Base-by-base conservation (phyloP, 2,888 invertebrate species). In the Serripes groenlandicus region DNA sequence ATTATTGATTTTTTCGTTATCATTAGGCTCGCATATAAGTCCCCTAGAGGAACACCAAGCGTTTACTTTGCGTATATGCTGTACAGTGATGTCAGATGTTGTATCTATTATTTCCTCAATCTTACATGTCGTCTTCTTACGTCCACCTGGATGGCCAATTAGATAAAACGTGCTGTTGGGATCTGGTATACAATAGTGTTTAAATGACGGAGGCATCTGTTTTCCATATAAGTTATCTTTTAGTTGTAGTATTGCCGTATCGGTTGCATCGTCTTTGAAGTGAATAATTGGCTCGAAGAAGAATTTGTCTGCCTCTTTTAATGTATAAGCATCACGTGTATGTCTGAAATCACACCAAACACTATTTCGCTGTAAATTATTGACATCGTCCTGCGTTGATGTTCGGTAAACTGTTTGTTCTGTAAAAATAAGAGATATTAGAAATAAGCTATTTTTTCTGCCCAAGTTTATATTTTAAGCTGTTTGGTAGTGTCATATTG, bases 161-260 rank as follows among this genome's bases (percentile, higher is more conserved):
- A 86, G 70, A 60, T 66, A 58, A 35, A 86, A 81, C 21, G n/a
- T 26, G 21, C 56, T n/a, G 18, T 76, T 49, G 18, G 42, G 52
- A 23, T 21, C 52, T 11, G 80, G 66, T 21, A 66, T 18, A 21
- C 66, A 64, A 72, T 81, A 86, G 7, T 26, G 26, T 35, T 28
- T 75, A 4, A 86, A 62, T 32, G 86, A 32, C 7, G 32, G 49
- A n/a, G n/a, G n/a, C n/a, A n/a, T n/a, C n/a, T n/a, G n/a, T n/a
- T n/a, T n/a, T 11, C 42, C 71, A 23, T 56, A 34, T 9, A 32
- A 32, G 30, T 72, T 56, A 18, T 28, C n/a, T 35, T 78, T 73
- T 5, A 86, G 58, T 32, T 78, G 64, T 26, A 86, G 58, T 5
- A 86, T 58, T n/a, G 78, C 83, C 42, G 72, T 37, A 69, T 86